Base-by-base conservation (phyloP, 2,113 vertebrate genomes). In the Brachypteracias leptosomus region DNA sequence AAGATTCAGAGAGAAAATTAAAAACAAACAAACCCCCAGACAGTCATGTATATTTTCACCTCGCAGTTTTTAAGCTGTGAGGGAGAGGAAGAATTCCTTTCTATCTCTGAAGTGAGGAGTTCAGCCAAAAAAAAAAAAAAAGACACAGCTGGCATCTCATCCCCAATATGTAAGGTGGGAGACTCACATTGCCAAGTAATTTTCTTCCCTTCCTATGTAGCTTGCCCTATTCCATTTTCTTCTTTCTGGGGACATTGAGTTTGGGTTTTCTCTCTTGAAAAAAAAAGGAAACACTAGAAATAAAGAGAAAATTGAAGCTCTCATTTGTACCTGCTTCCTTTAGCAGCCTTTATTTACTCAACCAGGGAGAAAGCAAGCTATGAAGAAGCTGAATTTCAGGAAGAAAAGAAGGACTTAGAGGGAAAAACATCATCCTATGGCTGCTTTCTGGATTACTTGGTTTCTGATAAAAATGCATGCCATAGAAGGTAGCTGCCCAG, bases 401-500 rank as follows among this genome's bases (percentile, higher is more conserved):
- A 63, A 49, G 4, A 86, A 19, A 38, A 4, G 15, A 66, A 83
- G 28, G 12, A 81, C 59, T 38, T 66, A 20, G 35, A 75, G 26
- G 16, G 28, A 9, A 87, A 84, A 74, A 6, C 12, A 72, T 24
- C 24, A 61, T n/a, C 21, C 19, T 67, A 77, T 55, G 13, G 3
- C 16, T 54, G 16, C 49, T 87, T 85, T 72, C 57, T 52, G 35
- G 19, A 87, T 63, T 87, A 21, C 15, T 29, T 77, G 4, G 6
- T 29, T 75, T 38, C 31, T 1, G 1, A 20, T 51, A 57, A 58
- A 44, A 62, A 76, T 4, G 4, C 0, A 5, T n/a, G 13, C 29
- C 40, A 80, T 84, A 75, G 51, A 61, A 73, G n/a, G 16, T 33
- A 44, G 16, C 20, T 88, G 31, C 24, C 36, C 40, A 71, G 38